phyloP scores from a whole-genome alignment of 2,113 vertebrate species.

The Albula glossodonta region DNA sequence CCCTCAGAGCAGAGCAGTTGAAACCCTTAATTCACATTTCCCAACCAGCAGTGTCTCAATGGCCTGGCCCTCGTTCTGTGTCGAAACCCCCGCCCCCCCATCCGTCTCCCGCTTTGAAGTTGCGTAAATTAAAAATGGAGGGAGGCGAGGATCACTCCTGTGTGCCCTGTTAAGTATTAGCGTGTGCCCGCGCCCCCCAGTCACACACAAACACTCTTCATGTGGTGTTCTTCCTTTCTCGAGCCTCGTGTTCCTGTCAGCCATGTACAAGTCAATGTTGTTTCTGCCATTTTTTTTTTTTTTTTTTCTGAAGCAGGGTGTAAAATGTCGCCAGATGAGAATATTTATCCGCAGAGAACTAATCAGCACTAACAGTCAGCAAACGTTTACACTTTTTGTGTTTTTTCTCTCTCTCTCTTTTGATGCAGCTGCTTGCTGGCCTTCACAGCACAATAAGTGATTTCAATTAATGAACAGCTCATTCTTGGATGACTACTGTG shows the following conservation, averaged over 20 bases:
- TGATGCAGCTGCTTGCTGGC: neutral
- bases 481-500: neutral
- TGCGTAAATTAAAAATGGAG: neutral
- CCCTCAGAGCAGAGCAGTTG: neutral
- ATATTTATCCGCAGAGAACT: neutral
- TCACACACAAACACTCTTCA: neutral
- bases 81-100: neutral
- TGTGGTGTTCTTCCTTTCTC: conserved; percentile 7
- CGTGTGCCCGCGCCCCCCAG: too few relatives aligned
- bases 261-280: conserved; percentile 12
- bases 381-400: neutral
- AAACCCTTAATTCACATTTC: neutral
- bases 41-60: neutral
- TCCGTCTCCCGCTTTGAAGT: conserved; percentile 5
- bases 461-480: neutral
- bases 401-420: neutral
- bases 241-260: neutral
- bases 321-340: neutral
- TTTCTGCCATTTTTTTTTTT: neutral
- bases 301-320: neutral
- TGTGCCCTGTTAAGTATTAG: neutral
- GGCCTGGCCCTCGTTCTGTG: neutral
- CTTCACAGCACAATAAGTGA: neutral
- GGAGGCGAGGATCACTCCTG: neutral
- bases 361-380: neutral